These are phyloP conservation scores for Podilymbus podiceps DNA, from an alignment of 2,113 vertebrate genomes.

Conservation along the genomic window DNA sequence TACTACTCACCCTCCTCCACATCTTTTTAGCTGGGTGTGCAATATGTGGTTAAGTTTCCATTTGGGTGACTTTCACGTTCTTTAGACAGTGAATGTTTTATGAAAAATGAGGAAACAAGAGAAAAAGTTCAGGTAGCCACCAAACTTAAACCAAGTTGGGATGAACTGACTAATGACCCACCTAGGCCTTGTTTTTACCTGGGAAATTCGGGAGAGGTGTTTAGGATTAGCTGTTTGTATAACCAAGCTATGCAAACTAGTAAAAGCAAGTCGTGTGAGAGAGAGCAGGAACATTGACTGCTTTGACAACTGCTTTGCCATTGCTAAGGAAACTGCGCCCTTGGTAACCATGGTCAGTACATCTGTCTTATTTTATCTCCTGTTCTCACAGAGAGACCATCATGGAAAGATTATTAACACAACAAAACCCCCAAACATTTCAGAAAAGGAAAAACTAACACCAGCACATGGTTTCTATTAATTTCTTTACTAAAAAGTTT, in stretches of 20 bases:
- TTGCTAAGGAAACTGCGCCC: constrained; percentile 80
- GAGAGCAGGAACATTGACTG: constrained; percentile 61
- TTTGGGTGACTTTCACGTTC: neutral
- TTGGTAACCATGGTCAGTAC: constrained; percentile 81
- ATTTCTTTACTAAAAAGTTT: constrained; percentile 51
- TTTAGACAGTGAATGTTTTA: neutral
- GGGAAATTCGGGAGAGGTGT: constrained; percentile 10
- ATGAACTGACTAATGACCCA: neutral
- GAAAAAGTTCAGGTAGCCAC: neutral
- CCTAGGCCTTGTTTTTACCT: constrained; percentile 29
- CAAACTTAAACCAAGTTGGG: neutral
- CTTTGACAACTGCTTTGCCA: constrained; percentile 75
- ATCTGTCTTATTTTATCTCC: constrained; percentile 78
- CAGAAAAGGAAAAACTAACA: constrained; percentile 23
- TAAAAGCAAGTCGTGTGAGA: constrained; percentile 62
- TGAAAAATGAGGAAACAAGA: neutral
- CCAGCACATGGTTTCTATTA: constrained; percentile 9
- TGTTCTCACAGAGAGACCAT: constrained; percentile 62
- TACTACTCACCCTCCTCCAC: neutral
- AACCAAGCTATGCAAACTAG: constrained; percentile 64
- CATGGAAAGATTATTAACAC: constrained; percentile 67
- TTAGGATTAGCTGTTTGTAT: constrained; percentile 55
- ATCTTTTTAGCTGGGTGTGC: neutral
- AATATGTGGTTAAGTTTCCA: neutral
- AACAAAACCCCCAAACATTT: constrained; percentile 45